Base-by-base conservation (phyloP, 1,140 invertebrate genomes). In the Pogonus chalceus region DNA sequence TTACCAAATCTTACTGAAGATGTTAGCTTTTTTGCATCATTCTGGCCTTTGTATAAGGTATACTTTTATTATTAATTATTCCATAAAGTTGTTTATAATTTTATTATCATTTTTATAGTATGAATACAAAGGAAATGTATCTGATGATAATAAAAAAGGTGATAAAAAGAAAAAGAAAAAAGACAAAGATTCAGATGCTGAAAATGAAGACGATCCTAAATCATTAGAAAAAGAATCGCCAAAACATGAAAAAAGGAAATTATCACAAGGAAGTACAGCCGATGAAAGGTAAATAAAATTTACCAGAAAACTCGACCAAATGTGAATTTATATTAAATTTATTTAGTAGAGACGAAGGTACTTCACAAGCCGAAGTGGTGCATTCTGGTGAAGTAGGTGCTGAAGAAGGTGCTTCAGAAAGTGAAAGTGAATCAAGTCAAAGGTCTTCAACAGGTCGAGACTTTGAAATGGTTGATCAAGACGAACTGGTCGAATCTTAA, bases 1-100 rank as follows among this genome's bases (percentile, higher is more conserved):
- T 78, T 99, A 55, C 96, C 96, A 0, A 99, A 99, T 76, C 77
- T 99, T 20, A 96, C 94, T 1, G 96, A 98, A 73, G 96, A 99
- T 75, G 96, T 98, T 46, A 94, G 96, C 26, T 96, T 99, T 76
- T 90, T 98, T 54, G 95, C 96, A 35, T 98, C 95, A 1, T 99
- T 99, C 74, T 93, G 91, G 86, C 96, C 96, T 22, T 76, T 98
- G 1, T 99, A 98, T 76, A 88, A 89, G 70, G 89, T 91, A 71
- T 71, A 63, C 68, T 39, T 51, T 47, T 39, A 10, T 49, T 18
- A 50, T 55, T 51, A 7, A 12, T 18, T 43, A 3, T 43, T 43
- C 37, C 37, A 43, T 16, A 43, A 10, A 18, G 18, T 7, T 43
- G 9, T 43, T 12, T 43, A 43, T 16, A 9, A 18, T 43, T 43